Evolutionary conservation across 2,888 invertebrate genomes (phyloP), one percentile per base, ranked within the genome.

Genomic region (Cataglyphis livida): DNA sequence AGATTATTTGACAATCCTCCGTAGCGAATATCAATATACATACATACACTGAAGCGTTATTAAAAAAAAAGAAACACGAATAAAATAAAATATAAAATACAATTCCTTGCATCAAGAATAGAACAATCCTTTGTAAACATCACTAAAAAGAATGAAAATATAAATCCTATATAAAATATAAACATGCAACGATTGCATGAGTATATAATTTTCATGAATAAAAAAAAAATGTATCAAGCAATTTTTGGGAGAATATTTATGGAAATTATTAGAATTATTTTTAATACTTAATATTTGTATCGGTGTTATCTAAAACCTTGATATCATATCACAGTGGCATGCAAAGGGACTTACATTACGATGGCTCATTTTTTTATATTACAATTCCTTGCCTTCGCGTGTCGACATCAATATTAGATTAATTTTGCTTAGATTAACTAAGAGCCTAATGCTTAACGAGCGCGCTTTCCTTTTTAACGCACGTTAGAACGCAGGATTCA

Each of bases 401-500:
- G 35, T 54, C 5, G 15, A 18, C 6, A 21, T 32, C 44, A 44
- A 12, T 71, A 79, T 44, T 79, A 25, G 71, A 21, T 79, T 79
- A 71, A 61, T 61, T 44, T 71, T 44, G 4, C 18, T 78, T 59
- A 28, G 28, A 2, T 28, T 28, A 28, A 28, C 28, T 21, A 21
- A 21, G 28, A 28, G 28, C 28, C 28, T 28, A 68, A 76, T 68
- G 25, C 15, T 62, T 64, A 75, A 75, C n/a, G 32, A 70, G 21
- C 59, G 25, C 54, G 32, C 44, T 59, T 71, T 59, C 59, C 78
- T 71, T 71, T 78, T 25, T 48, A 48, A 78, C 71, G 59, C 48
- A 79, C 18, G 35, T 79, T 71, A 79, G 70, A 71, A 48, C 32
- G 44, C 71, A 78, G 71, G 59, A 78, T 79, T 79, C 59, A 79